Percentiles rank a stretch among this genome's conserved stretches.
Evolutionary conservation across 1,140 invertebrate species (phyloP).

Genomic region (Drosophila seguyi): DNA sequence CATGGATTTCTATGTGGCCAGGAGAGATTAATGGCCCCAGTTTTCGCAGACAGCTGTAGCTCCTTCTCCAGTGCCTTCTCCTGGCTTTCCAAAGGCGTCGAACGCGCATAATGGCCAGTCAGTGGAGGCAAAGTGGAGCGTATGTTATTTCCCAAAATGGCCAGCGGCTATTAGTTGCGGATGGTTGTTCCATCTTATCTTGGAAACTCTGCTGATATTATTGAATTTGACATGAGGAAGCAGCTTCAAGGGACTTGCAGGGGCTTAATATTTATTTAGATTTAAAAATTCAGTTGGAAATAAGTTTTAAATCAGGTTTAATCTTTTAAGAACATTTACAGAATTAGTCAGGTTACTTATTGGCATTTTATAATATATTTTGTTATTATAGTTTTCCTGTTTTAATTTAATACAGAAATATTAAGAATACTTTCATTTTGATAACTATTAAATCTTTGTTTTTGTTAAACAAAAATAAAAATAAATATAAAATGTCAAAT

Average conservation of each 20-base stretch:
- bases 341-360: too few species aligned
- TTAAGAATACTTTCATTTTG: too few species aligned
- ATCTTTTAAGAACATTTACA: neutral
- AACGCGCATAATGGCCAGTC: conserved; percentile 18
- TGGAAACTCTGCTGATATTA: conserved; percentile 5
- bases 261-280: neutral
- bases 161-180: conserved; percentile 23
- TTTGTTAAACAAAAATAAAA: too few species aligned
- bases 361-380: too few species aligned
- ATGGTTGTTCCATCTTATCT: conserved; percentile 5
- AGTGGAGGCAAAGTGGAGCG: conserved; percentile 27
- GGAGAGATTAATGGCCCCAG: conserved; percentile 65
- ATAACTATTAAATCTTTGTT: too few species aligned
- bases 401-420: too few species aligned
- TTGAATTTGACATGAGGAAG: conserved; percentile 16
- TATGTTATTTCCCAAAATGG: conserved; percentile 22
- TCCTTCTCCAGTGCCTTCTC: neutral
- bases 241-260: neutral
- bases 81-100: conserved; percentile 16
- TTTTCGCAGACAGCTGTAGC: conserved; percentile 33
- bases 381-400: too few species aligned
- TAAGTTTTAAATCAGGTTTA: neutral
- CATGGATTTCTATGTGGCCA: conserved; percentile 56
- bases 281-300: neutral
- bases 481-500: too few species aligned